Evolutionary conservation across 2,888 invertebrate genomes (phyloP).

Genomic region (Ophioninae sp.): DNA sequence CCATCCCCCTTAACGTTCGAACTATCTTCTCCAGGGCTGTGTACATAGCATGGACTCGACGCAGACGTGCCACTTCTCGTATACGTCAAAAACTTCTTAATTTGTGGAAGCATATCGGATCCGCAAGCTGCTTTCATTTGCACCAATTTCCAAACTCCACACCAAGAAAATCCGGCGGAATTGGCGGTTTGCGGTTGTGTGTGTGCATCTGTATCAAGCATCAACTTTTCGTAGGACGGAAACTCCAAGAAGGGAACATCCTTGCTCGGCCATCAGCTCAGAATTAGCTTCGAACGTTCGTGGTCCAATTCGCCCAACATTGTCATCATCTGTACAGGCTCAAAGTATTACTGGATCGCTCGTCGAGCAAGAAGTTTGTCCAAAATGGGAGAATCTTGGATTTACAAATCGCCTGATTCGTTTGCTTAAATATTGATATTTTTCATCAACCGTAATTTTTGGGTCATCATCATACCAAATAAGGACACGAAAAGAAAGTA

Average conservation of each 20-base stretch:
- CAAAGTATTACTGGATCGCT: constrained; percentile 29
- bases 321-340: constrained; percentile 27
- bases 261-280: background rate
- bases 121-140: constrained; percentile 3
- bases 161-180: background rate
- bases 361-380: background rate
- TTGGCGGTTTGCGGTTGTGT: background rate
- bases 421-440: too few species aligned
- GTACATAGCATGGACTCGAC: background rate
- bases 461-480: too few species aligned
- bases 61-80: background rate
- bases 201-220: constrained; percentile 10
- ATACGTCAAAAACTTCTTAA: constrained; percentile 7
- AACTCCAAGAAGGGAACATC: constrained; percentile 31
- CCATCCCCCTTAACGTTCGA: background rate
- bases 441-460: too few species aligned
- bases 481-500: too few species aligned
- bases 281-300: constrained; percentile 4
- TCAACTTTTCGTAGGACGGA: constrained; percentile 17
- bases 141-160: background rate
- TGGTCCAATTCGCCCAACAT: constrained; percentile 15
- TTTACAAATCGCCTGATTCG: too few species aligned
- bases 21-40: too few species aligned
- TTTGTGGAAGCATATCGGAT: background rate
- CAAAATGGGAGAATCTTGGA: too few species aligned